Conservation (phyloP, 2,113 vertebrate species). For the Barnardius zonarius region DNA sequence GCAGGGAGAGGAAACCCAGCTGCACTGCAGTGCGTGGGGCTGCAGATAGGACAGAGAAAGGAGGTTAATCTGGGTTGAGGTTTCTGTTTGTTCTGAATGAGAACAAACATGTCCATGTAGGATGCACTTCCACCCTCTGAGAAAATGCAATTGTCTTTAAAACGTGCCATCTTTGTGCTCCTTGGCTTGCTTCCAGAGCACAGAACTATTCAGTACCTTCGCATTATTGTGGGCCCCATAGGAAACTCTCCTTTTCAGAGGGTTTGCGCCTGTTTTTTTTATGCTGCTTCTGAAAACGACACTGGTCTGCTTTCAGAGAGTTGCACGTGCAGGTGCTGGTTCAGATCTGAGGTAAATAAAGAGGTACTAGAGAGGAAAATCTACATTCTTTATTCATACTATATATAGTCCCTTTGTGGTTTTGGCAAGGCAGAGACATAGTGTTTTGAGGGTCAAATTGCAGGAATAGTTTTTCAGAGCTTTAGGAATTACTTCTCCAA, state of each 20-base stretch:
- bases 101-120: background rate
- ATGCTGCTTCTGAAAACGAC: background rate
- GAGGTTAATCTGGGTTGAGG: background rate
- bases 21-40: fast-evolving
- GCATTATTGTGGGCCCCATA: background rate
- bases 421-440: background rate
- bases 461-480: background rate
- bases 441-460: background rate
- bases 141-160: background rate
- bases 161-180: background rate
- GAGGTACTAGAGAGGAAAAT: background rate
- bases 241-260: background rate
- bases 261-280: background rate
- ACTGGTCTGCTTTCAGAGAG: background rate
- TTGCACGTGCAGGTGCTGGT: background rate
- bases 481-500: background rate
- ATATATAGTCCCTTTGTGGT: background rate
- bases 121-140: fast-evolving
- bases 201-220: background rate
- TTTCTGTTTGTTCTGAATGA: background rate
- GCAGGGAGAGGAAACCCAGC: background rate
- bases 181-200: background rate
- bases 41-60: background rate
- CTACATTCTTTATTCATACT: fast-evolving
- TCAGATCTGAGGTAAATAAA: background rate